A percentile compares a stretch with the other conserved stretches of the same genome.
phyloP scores from a whole-genome alignment of 2,797 vertebrate genomes.

The Cirrhinus molitorella region DNA sequence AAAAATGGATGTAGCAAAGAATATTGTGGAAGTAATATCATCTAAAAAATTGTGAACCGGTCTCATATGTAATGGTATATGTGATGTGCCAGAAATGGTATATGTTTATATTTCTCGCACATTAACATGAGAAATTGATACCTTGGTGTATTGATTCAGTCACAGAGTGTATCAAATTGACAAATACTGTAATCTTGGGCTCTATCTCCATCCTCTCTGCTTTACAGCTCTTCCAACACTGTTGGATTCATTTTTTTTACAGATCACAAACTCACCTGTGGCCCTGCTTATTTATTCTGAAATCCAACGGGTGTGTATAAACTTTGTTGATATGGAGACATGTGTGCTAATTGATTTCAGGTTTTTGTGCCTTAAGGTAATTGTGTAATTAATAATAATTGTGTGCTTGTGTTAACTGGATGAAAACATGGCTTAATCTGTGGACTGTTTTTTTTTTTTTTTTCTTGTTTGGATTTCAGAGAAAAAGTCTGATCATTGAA shows the following conservation, averaged over 20 bases:
- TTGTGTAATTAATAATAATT: no score
- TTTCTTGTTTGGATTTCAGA: not conserved
- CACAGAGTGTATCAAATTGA: not conserved
- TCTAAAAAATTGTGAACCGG: not conserved
- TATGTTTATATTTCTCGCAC: not conserved
- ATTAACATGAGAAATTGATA: not conserved
- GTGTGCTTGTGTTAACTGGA: not conserved
- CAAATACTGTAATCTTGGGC: not conserved
- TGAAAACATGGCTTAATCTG: not conserved
- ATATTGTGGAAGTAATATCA: not conserved
- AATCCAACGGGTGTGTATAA: not conserved
- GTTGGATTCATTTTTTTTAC: not conserved
- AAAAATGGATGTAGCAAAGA: not conserved
- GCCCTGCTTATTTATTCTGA: not conserved
- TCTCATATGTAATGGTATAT: not conserved
- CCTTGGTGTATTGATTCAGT: not conserved
- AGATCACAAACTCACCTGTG: not conserved
- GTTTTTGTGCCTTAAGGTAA: not conserved
- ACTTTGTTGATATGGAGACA: not conserved
- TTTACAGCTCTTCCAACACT: not conserved
- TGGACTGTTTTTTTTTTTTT: not conserved
- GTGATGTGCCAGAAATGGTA: not conserved
- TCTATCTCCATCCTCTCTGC: not conserved
- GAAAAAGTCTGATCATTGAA: not conserved
- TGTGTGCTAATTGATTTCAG: not conserved